Evolutionary conservation across 2,113 vertebrate species (phyloP).

Genomic region (Tilapia sparmanii): DNA sequence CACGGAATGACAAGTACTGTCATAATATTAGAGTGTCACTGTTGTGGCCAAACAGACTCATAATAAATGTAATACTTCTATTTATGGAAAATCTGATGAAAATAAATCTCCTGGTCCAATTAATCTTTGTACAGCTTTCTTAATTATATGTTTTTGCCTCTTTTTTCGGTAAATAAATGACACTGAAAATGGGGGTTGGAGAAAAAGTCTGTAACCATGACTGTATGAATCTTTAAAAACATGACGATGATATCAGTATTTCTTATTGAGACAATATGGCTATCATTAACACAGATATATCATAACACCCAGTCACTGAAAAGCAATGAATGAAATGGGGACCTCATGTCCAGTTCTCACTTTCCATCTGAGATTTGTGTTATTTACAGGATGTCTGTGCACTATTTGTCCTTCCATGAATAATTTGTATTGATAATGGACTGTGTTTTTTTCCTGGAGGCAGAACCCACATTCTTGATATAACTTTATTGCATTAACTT

Average conservation of each 20-base stretch:
- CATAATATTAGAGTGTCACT: not conserved
- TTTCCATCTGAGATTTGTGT: rapidly evolving
- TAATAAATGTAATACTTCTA: not conserved
- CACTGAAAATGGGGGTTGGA: not conserved
- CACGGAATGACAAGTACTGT: not conserved
- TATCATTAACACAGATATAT: not conserved
- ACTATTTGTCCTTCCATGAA: not conserved
- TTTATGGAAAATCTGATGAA: not conserved
- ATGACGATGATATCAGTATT: not conserved
- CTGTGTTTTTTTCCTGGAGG: not conserved
- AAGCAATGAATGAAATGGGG: not conserved
- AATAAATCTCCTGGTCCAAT: not conserved
- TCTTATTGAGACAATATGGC: not conserved
- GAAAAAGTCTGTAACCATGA: not conserved
- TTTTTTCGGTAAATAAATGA: rapidly evolving
- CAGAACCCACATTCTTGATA: not conserved
- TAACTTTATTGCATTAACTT: not conserved
- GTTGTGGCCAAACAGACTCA: not conserved
- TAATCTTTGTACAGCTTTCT: not conserved
- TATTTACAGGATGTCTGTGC: not conserved
- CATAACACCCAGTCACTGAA: too few relatives aligned
- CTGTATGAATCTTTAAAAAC: not conserved
- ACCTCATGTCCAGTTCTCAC: not conserved
- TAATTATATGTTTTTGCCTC: not conserved
- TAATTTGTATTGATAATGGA: not conserved